Evolutionary conservation across 2,797 vertebrate genomes (phyloP), one percentile per base, ranked within the genome.

Genomic region (Enteromius treurensis): DNA sequence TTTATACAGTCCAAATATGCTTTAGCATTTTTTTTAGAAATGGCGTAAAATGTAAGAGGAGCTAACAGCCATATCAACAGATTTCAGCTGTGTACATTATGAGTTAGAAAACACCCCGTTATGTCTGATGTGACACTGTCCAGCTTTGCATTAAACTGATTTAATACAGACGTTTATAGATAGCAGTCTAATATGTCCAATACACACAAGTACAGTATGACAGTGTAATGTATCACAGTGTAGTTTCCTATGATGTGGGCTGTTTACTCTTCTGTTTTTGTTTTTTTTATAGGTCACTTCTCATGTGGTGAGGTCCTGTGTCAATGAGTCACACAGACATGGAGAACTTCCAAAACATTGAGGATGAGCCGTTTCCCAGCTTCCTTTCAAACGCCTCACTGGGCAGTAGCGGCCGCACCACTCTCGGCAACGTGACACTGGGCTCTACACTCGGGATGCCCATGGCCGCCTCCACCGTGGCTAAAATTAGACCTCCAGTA

Each of bases 381-480:
- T 96, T 97, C 90, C 90, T 97, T 70, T 91, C 89, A 21, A 92
- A 87, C 64, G 96, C 96, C 0, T 82, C 97, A 78, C 90, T 92
- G 84, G 95, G 93, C 83, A 92, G 88, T 62, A 92, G 91, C 15
- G 93, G 94, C 49, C 95, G 94, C 6, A 91, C 87, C 40, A 87
- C 92, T 26, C 91, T 98, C 77, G 96, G 93, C 85, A 96, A 98
- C 85, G 90, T 97, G 84, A 98, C 96, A 0, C 68, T 98, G 86
- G 93, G 94, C 79, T 97, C 98, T 80, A 96, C 95, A 81, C 96
- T 95, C 15, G 98, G 98, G 40, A 90, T 97, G 29, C 98, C 98
- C 60, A 94, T 99, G 90, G 98, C 97, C 76, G 97, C 97, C 84
- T 99, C 98, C n/a, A 99, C 98, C 26, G 93, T 97, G 86, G 96